A percentile compares a stretch with the other conserved stretches of the same genome.
These are phyloP conservation scores for Dusona sp. DNA, from an alignment of 2,888 invertebrate species.

Conservation along the genomic window DNA sequence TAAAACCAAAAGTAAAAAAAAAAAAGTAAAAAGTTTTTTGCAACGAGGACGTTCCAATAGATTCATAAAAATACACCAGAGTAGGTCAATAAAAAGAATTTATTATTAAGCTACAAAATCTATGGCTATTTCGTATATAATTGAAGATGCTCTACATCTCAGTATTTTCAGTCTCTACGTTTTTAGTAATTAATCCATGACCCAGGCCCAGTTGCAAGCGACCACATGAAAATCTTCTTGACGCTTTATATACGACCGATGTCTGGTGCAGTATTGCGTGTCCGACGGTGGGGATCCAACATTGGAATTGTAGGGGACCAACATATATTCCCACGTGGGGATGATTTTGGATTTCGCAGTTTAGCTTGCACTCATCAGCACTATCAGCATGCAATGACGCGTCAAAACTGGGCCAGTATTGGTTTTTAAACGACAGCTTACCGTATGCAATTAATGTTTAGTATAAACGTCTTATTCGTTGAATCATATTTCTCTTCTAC, in stretches of 20 bases:
- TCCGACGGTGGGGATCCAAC: neutral
- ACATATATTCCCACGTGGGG: neutral
- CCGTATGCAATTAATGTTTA: no score
- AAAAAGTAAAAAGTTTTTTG: no score
- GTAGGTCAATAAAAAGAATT: neutral
- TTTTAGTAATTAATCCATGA: neutral
- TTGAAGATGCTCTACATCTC: neutral
- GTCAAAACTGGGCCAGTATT: neutral
- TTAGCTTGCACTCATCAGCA: neutral
- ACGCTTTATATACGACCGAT: neutral
- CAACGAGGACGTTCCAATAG: no score
- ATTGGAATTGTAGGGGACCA: neutral
- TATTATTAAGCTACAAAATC: neutral
- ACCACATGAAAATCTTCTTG: neutral
- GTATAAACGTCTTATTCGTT: no score
- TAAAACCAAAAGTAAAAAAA: no score
- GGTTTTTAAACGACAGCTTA: neutral
- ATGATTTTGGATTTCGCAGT: neutral
- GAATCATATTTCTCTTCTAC: no score
- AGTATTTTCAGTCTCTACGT: neutral
- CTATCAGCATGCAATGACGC: neutral
- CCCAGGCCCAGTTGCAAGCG: neutral
- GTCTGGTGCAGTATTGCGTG: neutral
- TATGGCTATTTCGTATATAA: neutral
- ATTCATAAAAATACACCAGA: no score